Base-by-base conservation (phyloP, 2,113 vertebrate species). In the Nothoprocta pentlandii region DNA sequence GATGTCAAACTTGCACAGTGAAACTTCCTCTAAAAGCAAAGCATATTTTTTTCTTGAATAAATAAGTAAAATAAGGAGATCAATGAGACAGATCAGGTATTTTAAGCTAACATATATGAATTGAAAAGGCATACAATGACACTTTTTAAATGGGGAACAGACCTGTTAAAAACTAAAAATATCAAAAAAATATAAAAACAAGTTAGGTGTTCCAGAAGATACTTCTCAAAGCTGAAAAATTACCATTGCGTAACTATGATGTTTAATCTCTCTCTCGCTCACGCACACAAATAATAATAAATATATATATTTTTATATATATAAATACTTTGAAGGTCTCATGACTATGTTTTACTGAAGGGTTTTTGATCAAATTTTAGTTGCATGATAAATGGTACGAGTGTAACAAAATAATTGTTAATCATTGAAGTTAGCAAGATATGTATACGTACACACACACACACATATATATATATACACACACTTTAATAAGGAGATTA, bases 1-100 rank as follows among this genome's bases (percentile, higher is more conserved):
- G 98, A 98, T 2, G 99, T 99, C 98, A 99, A 94, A 96, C 98
- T 99, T 42, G 99, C 99, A 98, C 99, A 98, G 92, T 98, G 98
- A 93, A 99, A 99, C 97, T 99, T 99, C 92, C 98, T 99, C 99
- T 99, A 96, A 82, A 97, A 97, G 8, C 96, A 89, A 97, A 81
- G 22, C 80, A 95, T 20, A 89, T 64, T 90, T 73, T 42, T 28
- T 34, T 73, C 17, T 89, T 95, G 32, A 85, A 79, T 25, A 47
- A 8, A 39, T 39, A 39, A 39, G 36, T 39, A 39, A 39, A 39
- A 39, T 39, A 39, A 39, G 36, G 36, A 39, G 36, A 39, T 39
- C 36, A 39, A 39, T 39, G 13, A 58, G 16, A n/a, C 28, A 6
- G 11, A 70, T 30, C 20, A 30, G 49, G 16, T 64, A 59, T 25